phyloP scores from a whole-genome alignment of 2,888 invertebrate species.

The Cremastobaeus sp. region DNA sequence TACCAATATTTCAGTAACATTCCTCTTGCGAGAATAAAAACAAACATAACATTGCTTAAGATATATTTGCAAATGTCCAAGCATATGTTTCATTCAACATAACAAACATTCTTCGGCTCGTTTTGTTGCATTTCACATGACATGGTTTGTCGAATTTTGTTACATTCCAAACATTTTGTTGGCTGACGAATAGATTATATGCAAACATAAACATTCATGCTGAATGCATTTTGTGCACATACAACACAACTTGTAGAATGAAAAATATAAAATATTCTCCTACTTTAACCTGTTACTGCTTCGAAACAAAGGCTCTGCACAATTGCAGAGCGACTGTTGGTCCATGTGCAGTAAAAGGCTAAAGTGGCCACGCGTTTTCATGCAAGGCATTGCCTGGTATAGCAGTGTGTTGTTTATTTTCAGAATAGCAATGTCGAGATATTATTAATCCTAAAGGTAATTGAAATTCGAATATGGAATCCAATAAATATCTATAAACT shows the following conservation, averaged over 20 bases:
- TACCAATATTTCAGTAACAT: too few species aligned
- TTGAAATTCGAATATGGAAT: conserved; percentile 73
- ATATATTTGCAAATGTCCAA: too few species aligned
- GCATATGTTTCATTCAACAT: too few species aligned
- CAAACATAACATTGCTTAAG: too few species aligned
- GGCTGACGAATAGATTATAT: conserved; percentile 57
- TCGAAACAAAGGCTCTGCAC: too few species aligned
- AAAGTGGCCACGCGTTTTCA: conserved; percentile 69
- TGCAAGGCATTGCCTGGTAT: conserved; percentile 75
- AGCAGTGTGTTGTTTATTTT: conserved; percentile 76
- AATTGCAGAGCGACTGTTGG: too few species aligned
- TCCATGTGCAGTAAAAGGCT: conserved; percentile 50
- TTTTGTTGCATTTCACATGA: too few species aligned
- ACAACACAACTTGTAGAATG: conserved; percentile 43
- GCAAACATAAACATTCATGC: too few species aligned
- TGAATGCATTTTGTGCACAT: conserved; percentile 58
- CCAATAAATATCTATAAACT: conserved; percentile 67
- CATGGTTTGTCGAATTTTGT: conserved; percentile 14
- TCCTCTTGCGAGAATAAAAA: too few species aligned
- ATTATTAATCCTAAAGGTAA: conserved; percentile 75
- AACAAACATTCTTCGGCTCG: too few species aligned
- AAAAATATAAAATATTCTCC: conserved; percentile 41
- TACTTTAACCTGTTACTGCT: conserved; percentile 48
- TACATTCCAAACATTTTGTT: conserved; percentile 39
- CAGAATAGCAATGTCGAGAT: conserved; percentile 77